phyloP scores from a whole-genome alignment of 2,797 vertebrate genomes.

The Bradypodion pumilum region DNA sequence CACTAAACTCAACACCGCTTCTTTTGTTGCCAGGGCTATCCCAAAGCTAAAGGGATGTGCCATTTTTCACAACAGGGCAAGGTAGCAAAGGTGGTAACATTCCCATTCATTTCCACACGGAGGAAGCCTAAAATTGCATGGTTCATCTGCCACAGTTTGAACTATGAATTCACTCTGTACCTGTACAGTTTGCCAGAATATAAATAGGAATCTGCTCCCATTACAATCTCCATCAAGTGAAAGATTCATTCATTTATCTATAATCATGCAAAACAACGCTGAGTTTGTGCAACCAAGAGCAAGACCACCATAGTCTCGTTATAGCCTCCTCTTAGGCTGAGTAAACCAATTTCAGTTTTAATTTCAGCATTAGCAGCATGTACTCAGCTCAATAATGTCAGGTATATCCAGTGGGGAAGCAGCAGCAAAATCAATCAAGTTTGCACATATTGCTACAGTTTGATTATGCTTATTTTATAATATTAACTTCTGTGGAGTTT shows the following conservation, averaged over 20 bases:
- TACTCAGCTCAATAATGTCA: neutral
- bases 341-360: neutral
- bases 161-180: neutral
- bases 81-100: neutral
- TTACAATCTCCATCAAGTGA: neutral
- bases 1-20: too few species aligned
- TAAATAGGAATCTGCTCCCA: neutral
- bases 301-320: neutral
- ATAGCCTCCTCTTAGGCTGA: neutral
- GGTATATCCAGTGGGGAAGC: neutral
- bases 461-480: slow-evolving; percentile 1
- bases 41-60: neutral
- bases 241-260: neutral
- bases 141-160: neutral
- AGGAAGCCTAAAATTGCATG: neutral
- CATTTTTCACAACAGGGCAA: neutral
- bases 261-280: neutral
- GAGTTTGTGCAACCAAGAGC: neutral
- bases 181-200: neutral
- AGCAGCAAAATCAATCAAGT: neutral
- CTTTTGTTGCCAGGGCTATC: neutral
- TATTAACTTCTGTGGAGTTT: neutral
- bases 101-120: neutral
- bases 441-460: neutral
- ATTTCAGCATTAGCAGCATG: neutral